phyloP scores from a whole-genome alignment of 2,113 vertebrate species.

The Callospermophilus lateralis region DNA sequence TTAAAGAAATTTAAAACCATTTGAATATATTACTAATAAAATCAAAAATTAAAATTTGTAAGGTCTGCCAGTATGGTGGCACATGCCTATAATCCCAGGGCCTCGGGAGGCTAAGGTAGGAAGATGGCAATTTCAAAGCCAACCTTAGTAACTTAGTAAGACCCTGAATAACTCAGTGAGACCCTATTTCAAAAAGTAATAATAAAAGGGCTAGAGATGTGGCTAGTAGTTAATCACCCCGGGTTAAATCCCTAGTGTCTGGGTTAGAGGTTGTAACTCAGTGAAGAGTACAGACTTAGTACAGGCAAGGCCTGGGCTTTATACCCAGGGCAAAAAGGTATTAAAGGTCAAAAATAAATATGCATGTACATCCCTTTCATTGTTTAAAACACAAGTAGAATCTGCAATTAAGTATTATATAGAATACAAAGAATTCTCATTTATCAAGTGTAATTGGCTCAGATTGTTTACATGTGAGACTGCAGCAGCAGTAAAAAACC shows the following conservation, averaged over 20 bases:
- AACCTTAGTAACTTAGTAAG: too few relatives aligned
- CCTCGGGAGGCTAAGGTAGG: too few relatives aligned
- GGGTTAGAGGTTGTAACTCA: background rate
- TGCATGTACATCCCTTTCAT: background rate
- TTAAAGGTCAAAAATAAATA: conserved; percentile 42
- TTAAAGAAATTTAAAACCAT: background rate
- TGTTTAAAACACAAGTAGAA: conserved; percentile 25
- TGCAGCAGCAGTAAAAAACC: background rate
- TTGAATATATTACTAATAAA: background rate
- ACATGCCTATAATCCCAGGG: too few relatives aligned
- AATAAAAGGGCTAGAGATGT: too few relatives aligned
- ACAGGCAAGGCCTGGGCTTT: background rate
- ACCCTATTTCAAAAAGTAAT: too few relatives aligned
- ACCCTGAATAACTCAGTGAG: too few relatives aligned
- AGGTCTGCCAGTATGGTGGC: background rate
- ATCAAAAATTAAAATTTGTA: background rate
- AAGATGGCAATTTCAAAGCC: too few relatives aligned
- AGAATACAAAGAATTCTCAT: background rate
- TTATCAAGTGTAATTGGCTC: background rate
- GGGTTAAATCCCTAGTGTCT: background rate
- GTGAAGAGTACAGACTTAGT: background rate
- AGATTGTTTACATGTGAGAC: conserved; percentile 11
- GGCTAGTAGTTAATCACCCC: too few relatives aligned
- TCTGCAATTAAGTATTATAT: background rate
- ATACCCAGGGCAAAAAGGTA: background rate